These are phyloP conservation scores for Dendropsophus ebraccatus DNA, from an alignment of 2,113 vertebrate species.

Conservation along the genomic window DNA sequence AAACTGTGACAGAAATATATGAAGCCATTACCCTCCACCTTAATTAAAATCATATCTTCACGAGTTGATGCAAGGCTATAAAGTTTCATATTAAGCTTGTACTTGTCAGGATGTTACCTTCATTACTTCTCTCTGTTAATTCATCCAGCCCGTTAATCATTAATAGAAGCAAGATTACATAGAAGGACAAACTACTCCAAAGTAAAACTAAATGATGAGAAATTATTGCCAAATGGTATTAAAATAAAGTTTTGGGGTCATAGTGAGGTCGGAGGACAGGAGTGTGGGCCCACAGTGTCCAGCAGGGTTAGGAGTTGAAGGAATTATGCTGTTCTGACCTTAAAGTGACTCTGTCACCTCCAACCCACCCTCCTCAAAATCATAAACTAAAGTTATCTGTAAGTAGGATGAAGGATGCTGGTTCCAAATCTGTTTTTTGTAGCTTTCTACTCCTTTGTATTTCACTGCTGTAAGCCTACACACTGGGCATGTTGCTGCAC, in stretches of 20 bases:
- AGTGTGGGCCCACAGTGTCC: neutral
- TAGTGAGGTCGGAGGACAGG: neutral
- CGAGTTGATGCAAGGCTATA: neutral
- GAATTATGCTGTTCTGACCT: neutral
- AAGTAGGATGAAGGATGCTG: no score
- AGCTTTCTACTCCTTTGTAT: no score
- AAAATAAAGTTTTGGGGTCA: neutral
- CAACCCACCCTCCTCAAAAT: no score
- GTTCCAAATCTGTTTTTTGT: no score
- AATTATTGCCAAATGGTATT: neutral
- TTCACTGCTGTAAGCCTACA: no score
- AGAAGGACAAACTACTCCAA: neutral
- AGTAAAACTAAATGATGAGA: neutral
- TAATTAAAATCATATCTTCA: conserved; percentile 40
- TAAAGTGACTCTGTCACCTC: neutral
- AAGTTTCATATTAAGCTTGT: conserved; percentile 31
- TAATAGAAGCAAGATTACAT: neutral
- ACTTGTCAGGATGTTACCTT: conserved; percentile 17
- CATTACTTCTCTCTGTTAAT: conserved; percentile 10
- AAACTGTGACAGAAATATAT: conserved; percentile 19
- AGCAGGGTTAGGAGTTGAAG: neutral
- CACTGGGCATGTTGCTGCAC: no score
- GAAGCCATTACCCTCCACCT: conserved; percentile 9
- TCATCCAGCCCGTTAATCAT: neutral
- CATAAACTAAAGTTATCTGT: no score